Evolutionary conservation across 2,888 invertebrate species (phyloP), one percentile per base, ranked within the genome.

Genomic region (Sturmia bella): DNA sequence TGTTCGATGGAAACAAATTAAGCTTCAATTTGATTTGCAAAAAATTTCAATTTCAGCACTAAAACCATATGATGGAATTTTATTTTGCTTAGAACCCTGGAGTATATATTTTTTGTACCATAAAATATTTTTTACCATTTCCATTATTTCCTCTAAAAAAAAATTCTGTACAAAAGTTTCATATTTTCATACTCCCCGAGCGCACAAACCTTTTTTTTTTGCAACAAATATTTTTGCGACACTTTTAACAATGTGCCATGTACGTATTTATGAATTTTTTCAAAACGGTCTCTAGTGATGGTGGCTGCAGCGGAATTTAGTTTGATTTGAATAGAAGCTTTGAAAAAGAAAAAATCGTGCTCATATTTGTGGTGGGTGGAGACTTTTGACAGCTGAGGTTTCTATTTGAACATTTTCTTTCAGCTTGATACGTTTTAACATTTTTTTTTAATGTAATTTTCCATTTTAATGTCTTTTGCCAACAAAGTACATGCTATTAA

Each of bases 291-390:
- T 43, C n/a, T n/a, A n/a, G 61, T 7, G 24, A 41, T 45, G 63
- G 45, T 43, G 43, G n/a, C 32, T 73, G 21, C 32, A 48, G 3
- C 12, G 11, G n/a, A 12, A 45, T 45, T 1, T 9, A 32, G 61
- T 68, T 24, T 43, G 15, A 11, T 27, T 27, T 15, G 4, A 56
- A 17, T 56, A 17, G n/a, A 45, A 43, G 15, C 12, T 12, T 7
- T 32, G 32, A 7, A n/a, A 57, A 39, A 27, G 17, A 39, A 66
- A 66, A 41, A 21, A 11, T 32, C 24, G 43, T 61, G 32, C 27
- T 61, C 17, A 39, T 52, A 54, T 43, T 61, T 61, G 41, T 32
- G 19, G 73, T 74, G 74, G 57, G 66, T 45, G 64, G 41, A 45
- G 43, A 63, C 45, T 32, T 73, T 63, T 54, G 73, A 45, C 45